Evolutionary conservation across 2,113 vertebrate species (phyloP).

Genomic region (Lonchura striata): DNA sequence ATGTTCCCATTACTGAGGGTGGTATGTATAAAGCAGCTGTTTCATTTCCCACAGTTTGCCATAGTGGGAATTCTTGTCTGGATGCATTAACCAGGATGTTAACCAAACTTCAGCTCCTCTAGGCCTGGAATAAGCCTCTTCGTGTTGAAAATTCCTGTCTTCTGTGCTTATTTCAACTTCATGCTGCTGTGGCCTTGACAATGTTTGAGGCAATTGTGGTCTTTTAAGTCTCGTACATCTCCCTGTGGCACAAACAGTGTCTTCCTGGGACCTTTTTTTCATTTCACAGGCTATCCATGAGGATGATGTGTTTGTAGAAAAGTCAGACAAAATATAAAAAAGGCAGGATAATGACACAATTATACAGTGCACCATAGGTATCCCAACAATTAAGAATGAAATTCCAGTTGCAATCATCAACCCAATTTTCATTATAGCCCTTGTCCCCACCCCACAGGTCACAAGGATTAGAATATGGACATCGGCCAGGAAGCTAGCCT

Average conservation of each 20-base stretch:
- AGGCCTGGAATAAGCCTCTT: not conserved
- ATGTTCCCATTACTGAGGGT: not conserved
- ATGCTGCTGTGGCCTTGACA: not conserved
- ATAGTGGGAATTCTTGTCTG: not conserved
- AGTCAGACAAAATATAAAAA: not conserved
- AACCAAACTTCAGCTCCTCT: not conserved
- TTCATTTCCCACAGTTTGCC: not conserved
- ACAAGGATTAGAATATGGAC: not conserved
- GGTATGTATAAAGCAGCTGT: not conserved
- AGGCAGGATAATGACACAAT: not conserved
- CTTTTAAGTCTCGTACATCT: not conserved
- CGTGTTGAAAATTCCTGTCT: not conserved
- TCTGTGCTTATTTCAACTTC: not conserved
- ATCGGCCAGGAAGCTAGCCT: not conserved
- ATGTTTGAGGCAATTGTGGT: not conserved
- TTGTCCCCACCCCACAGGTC: fast-evolving
- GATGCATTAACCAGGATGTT: not conserved
- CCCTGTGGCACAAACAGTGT: not conserved
- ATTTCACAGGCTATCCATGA: not conserved
- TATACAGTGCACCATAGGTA: not conserved
- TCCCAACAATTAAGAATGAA: not conserved
- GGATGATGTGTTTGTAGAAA: not conserved
- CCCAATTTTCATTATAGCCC: not conserved
- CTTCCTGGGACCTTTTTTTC: not conserved
- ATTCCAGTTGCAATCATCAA: not conserved